Base-by-base conservation (phyloP, 2,888 invertebrate species). In the Cheilosia variabilis region DNA sequence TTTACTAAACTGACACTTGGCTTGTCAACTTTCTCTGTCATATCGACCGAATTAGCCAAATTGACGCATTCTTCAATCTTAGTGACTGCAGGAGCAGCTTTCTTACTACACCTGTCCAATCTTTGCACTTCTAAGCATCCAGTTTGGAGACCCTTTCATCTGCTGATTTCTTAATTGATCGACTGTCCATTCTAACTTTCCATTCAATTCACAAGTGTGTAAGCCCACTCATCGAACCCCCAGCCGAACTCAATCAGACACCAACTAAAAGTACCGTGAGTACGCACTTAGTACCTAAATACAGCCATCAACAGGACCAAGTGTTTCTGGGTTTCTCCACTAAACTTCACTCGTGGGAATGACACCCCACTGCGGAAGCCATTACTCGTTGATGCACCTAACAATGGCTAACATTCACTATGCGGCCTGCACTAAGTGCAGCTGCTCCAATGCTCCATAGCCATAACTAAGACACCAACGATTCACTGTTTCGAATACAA, bases 381-480 rank as follows among this genome's bases (percentile, higher is more conserved):
- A 55, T 73, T 73, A 43, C 47, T 27, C 41, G 10, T 24, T n/a
- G 45, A 27, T 52, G 19, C 71, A 52, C 65, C 37, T 43, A 66
- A 82, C 71, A 82, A 76, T 66, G 60, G 45, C 60, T 66, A 31
- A 55, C 76, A 76, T 80, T 80, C 41, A 60, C 13, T 7, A 10
- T 37, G 6, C 31, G 31, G 41, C 45, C 37, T 37, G 37, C 13
- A 1, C 37, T 37, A 37, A 22, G 52, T 52, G 71, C 71, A 60
- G 52, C 58, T 82, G 82, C 66, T 75, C 81, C 69, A 81, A 69
- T 81, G 69, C 75, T 82, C 82, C 77, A 65, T 43, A 69, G 50
- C 31, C n/a, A 34, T 22, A 7, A n/a, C 15, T 55, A 55, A 68
- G 52, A 34, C 76, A 66, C 10, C 13, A 77, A 19, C 19, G 45